phyloP scores from a whole-genome alignment of 1,140 invertebrate species.

The Zaprionus capensis region DNA sequence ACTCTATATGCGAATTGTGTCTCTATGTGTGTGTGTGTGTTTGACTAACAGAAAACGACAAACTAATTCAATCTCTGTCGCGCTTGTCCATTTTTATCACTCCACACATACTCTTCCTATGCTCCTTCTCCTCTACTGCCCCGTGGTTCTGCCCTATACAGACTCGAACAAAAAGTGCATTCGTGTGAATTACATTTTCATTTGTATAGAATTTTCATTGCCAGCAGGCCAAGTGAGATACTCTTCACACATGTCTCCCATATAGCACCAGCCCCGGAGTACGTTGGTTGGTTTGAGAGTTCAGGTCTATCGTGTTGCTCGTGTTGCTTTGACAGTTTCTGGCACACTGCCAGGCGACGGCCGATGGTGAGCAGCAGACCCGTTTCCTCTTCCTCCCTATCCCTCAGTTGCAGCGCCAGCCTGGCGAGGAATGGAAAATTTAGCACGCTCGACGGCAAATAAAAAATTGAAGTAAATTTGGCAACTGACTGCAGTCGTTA shows the following conservation, averaged over 20 bases:
- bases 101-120: not conserved
- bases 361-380: constrained; percentile 45
- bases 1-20: constrained; percentile 20
- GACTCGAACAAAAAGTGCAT: constrained; percentile 62
- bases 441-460: constrained; percentile 76
- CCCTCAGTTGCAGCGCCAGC: constrained; percentile 4
- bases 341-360: constrained; percentile 64
- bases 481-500: constrained; percentile 73
- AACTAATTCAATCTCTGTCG: constrained; percentile 79
- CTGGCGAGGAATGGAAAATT: constrained; percentile 71
- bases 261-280: not conserved
- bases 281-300: not conserved
- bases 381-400: too few relatives aligned
- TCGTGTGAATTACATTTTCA: constrained; percentile 80
- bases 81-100: constrained; percentile 74
- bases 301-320: constrained; percentile 47
- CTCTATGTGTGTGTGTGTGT: not conserved
- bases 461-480: constrained; percentile 82
- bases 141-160: constrained; percentile 21
- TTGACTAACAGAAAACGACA: constrained; percentile 56
- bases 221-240: constrained; percentile 37
- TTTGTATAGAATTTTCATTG: constrained; percentile 81
- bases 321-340: constrained; percentile 81
- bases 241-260: constrained; percentile 58
- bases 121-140: not conserved